Evolutionary conservation across 30 jellyfish, hydroid and myxozoan species (phyloP).

Genomic region (Aurelia aurita complex sp. Pacific): DNA sequence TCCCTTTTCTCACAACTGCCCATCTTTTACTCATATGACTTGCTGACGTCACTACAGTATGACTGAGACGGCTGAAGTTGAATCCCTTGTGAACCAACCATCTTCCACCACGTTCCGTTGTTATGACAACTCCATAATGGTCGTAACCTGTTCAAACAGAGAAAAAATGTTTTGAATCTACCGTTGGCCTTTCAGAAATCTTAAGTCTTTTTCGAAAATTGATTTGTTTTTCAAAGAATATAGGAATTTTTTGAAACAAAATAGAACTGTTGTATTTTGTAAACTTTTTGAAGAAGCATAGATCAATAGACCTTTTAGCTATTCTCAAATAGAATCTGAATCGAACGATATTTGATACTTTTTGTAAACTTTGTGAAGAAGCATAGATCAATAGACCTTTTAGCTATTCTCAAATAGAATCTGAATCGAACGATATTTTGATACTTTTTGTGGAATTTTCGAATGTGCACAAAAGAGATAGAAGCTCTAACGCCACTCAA

Average conservation of each 20-base stretch:
- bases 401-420: too few relatives aligned
- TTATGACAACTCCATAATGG: slow-evolving; percentile 64
- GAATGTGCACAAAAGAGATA: too few relatives aligned
- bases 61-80: slow-evolving; percentile 24
- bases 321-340: neutral
- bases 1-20: slow-evolving; percentile 5
- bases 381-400: too few relatives aligned
- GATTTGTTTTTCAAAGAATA: neutral
- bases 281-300: neutral
- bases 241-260: neutral
- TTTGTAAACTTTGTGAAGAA: too few relatives aligned
- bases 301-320: neutral
- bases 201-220: neutral
- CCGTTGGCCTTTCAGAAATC: too few relatives aligned
- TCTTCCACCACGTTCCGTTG: slow-evolving; percentile 41
- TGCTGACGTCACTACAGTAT: slow-evolving; percentile 37
- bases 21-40: slow-evolving; percentile 54
- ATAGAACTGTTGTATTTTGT: neutral
- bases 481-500: too few relatives aligned
- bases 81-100: slow-evolving; percentile 68
- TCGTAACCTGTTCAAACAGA: slow-evolving; percentile 31
- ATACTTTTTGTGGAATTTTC: too few relatives aligned
- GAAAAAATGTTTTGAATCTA: neutral
- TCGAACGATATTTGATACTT: too few relatives aligned
- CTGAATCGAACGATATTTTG: too few relatives aligned